Conservation (phyloP, 1,140 invertebrate species). For the Drosophila sp. region DNA sequence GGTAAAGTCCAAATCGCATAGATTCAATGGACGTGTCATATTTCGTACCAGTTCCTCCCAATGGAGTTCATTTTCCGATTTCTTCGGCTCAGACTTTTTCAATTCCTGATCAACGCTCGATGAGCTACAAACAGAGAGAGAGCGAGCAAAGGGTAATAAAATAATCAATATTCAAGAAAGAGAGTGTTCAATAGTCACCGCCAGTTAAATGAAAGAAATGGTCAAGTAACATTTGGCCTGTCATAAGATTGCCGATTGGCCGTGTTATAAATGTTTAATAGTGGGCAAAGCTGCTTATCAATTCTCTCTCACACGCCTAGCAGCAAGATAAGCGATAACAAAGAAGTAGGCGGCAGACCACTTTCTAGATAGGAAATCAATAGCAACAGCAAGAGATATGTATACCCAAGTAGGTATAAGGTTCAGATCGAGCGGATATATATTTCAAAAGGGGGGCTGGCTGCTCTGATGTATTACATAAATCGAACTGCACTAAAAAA, state of each 20-base stretch:
- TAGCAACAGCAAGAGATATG: background rate
- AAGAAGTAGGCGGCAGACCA: conserved; percentile 19
- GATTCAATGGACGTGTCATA: conserved; percentile 91
- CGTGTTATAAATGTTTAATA: conserved; percentile 35
- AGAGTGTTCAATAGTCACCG: conserved; percentile 6
- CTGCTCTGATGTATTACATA: background rate
- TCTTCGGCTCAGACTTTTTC: conserved; percentile 86
- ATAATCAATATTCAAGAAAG: background rate
- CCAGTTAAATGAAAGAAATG: conserved; percentile 15
- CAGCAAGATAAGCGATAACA: conserved; percentile 46
- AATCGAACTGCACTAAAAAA: background rate
- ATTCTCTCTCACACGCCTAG: conserved; percentile 26
- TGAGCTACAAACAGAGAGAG: conserved; percentile 49
- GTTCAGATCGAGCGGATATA: conserved; percentile 3
- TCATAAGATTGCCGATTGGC: conserved; percentile 14
- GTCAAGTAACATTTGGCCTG: conserved; percentile 25
- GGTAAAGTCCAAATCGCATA: conserved; percentile 98
- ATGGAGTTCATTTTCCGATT: conserved; percentile 96
- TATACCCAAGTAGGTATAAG: background rate
- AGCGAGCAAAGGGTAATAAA: background rate
- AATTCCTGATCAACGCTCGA: conserved; percentile 85
- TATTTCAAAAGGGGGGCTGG: background rate
- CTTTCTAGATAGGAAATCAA: conserved; percentile 36
- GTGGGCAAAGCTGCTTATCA: conserved; percentile 32
- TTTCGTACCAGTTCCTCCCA: conserved; percentile 96